Base-by-base conservation (phyloP, 2,888 invertebrate genomes). In the Abrostola tripartita region DNA sequence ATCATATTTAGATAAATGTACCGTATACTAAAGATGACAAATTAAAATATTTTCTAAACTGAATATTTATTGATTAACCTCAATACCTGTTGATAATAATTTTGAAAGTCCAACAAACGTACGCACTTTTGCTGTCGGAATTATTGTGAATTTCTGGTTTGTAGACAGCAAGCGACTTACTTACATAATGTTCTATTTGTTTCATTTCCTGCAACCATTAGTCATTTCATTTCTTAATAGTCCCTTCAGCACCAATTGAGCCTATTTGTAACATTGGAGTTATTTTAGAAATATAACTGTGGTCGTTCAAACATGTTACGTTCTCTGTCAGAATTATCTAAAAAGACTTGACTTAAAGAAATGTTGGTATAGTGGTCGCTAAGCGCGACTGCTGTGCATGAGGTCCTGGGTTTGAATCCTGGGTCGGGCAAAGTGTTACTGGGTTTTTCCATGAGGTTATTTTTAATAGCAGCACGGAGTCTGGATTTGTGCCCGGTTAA, bases 171-270 rank as follows among this genome's bases (percentile, higher is more conserved):
- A 24, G 24, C 24, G 4, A 14, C 14, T 47, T 47, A 14, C 14
- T 47, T 47, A 47, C 44, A 47, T 47, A 47, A 47, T 47, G 0
- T 8, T 24, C 8, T 47, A 44, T 47, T 47, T 14, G 14, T 47
- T 41, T n/a, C 1, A 41, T 41, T 47, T 47, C 44, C 44, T 47
- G 44, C 44, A 24, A 14, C 44, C 9, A 47, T 47, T 47, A 24
- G 44, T 47, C 44, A 47, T 47, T 47, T 47, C 24, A 24, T 47
- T 47, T 47, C 44, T 47, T 47, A 47, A 40, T 10, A 47, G 44
- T 47, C 44, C 44, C 44, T 47, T 47, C 44, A 24, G 24, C 24
- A 24, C 24, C 24, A 47, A 47, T 47, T 36, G 61, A 5, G 24
- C 14, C 44, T 47, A 24, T 47, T 44, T 47, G 24, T 47, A 47